phyloP scores from a whole-genome alignment of 2,113 vertebrate genomes.

The Phylloscopus whistleri region DNA sequence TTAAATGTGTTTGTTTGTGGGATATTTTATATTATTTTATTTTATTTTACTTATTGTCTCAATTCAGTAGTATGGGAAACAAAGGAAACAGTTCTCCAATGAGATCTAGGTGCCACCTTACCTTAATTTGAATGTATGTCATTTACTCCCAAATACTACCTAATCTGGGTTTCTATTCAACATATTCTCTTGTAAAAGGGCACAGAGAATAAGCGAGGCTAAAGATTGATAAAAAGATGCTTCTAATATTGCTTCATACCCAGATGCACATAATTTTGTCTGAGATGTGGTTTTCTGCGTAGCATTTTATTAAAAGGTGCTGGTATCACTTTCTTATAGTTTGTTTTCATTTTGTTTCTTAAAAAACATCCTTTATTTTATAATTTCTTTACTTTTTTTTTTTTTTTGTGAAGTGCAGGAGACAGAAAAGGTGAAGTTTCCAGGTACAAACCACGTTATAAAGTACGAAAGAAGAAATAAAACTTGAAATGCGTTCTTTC shows the following conservation, averaged over 20 bases:
- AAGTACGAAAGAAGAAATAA: background rate
- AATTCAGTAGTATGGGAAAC: background rate
- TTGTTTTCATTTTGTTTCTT: background rate
- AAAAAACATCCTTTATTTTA: background rate
- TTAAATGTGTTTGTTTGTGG: background rate
- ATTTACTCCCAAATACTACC: background rate
- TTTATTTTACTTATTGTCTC: background rate
- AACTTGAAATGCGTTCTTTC: background rate
- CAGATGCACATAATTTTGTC: accelerated
- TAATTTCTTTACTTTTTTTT: background rate
- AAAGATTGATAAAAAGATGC: background rate
- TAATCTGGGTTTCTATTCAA: background rate
- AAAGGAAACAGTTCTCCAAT: background rate
- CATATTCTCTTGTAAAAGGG: background rate
- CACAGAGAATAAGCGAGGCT: background rate
- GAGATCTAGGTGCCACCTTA: background rate
- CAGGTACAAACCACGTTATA: accelerated
- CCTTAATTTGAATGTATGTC: background rate
- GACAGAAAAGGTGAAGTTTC: background rate
- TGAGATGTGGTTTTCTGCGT: background rate
- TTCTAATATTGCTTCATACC: background rate
- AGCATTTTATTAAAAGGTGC: background rate
- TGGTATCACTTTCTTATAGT: accelerated
- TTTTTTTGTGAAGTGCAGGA: background rate
- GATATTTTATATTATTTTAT: too few relatives aligned